Evolutionary conservation across 1,140 invertebrate genomes (phyloP).

Genomic region (Neomicropteryx cornuta): DNA sequence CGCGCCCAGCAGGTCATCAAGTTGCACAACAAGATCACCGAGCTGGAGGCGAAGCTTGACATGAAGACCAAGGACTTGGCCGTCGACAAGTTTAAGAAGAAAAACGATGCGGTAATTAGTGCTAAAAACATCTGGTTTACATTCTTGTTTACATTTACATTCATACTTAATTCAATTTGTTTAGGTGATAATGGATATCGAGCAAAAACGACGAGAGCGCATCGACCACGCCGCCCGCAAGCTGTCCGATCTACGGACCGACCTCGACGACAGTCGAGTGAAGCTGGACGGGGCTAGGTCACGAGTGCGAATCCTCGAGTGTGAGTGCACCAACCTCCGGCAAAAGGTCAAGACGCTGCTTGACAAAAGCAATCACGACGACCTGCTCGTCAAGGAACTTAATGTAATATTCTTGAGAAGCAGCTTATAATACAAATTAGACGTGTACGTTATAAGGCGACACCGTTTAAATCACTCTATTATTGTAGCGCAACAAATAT

Average conservation of each 20-base stretch:
- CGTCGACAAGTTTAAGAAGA: conserved; percentile 20
- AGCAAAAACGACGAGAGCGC: conserved; percentile 41
- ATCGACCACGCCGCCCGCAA: conserved; percentile 39
- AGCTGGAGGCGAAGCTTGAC: conserved; percentile 47
- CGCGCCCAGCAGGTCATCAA: conserved; percentile 57
- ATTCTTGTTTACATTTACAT: too few species aligned
- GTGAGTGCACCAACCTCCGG: conserved; percentile 33
- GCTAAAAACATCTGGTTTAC: too few species aligned
- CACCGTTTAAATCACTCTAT: too few species aligned
- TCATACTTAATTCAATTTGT: too few species aligned
- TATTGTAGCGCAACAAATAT: too few species aligned
- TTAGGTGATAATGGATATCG: conserved; percentile 39
- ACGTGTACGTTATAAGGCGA: too few species aligned
- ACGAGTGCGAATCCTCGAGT: conserved; percentile 44
- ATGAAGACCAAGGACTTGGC: conserved; percentile 27
- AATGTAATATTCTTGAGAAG: too few species aligned
- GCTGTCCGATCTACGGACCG: conserved; percentile 29
- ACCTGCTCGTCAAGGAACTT: conserved; percentile 41
- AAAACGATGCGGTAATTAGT: conserved; percentile 17
- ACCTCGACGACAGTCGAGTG: conserved; percentile 40
- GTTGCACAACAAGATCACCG: conserved; percentile 50
- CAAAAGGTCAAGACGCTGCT: conserved; percentile 38
- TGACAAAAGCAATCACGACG: conserved; percentile 45
- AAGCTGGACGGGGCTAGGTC: conserved; percentile 45
- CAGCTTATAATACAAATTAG: too few species aligned